Evolutionary conservation across 2,113 vertebrate species (phyloP).

Genomic region (Diadophis punctatus): DNA sequence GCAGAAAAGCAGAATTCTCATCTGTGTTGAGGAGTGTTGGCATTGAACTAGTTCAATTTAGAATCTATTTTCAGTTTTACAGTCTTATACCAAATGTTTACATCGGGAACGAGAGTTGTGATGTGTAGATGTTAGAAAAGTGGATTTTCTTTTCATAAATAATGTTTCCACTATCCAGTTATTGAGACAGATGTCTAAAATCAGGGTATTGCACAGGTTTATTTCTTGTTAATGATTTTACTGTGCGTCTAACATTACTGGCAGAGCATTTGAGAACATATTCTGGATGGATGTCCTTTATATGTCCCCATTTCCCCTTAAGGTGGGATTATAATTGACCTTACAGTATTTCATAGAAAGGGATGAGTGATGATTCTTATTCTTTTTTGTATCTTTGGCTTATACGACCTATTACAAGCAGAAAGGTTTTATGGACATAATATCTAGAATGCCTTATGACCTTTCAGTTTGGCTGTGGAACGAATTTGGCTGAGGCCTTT

Average conservation of each 20-base stretch:
- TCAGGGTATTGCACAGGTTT: background rate
- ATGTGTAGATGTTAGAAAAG: background rate
- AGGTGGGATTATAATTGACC: background rate
- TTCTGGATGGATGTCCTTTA: background rate
- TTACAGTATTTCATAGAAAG: background rate
- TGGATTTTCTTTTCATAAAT: background rate
- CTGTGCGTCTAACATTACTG: background rate
- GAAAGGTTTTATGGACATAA: background rate
- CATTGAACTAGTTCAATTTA: background rate
- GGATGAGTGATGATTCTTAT: background rate
- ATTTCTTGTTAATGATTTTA: background rate
- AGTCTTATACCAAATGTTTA: background rate
- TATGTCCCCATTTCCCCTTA: background rate
- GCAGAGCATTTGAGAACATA: background rate
- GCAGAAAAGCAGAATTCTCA: background rate
- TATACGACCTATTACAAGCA: background rate
- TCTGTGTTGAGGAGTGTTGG: too few relatives aligned
- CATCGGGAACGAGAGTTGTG: background rate
- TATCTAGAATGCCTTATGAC: background rate
- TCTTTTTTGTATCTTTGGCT: background rate
- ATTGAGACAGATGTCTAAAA: background rate
- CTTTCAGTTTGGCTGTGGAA: background rate
- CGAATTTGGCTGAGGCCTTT: background rate
- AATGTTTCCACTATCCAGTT: background rate
- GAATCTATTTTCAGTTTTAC: background rate